Base-by-base conservation (phyloP, 2,113 vertebrate genomes). In the Agapornis roseicollis region DNA sequence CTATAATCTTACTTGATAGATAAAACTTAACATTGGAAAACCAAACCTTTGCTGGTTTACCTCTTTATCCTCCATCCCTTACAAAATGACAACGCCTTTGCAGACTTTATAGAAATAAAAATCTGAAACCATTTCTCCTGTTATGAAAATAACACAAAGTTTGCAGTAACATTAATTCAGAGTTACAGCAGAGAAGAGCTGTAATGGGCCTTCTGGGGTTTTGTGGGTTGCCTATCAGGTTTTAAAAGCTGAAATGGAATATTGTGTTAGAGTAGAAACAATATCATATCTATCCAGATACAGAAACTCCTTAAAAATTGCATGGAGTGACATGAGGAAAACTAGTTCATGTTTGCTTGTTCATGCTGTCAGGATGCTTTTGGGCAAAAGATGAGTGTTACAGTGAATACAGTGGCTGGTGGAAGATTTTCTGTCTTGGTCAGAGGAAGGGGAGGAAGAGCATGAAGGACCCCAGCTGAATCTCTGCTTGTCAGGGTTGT, bases 281-380 rank as follows among this genome's bases (percentile, higher is more conserved):
- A 68, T 66, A 53, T 69, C 0, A 0, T 72, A 69, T 42, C 85
- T 88, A 19, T n/a, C 16, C 1, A 1, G 66, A 60, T 61, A 69
- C 25, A 56, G 39, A 39, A 63, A 79, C 5, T 17, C 52, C 33
- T 79, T 79, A 39, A 76, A 83, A 87, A 64, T 69, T 28, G 10
- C 14, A 16, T 0, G 0, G 24, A 64, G 42, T 58, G 56, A 47
- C 35, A 24, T 7, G 39, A 55, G 60, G 42, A 47, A 60, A 64
- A 55, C 33, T 13, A 29, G 39, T 56, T 88, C 4, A 0, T 50
- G 33, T 81, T 66, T 65, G 6, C 50, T 91, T 0, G 0, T 61
- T 65, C 60, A 1, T 81, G 73, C 23, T 81, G 19, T 66, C 58
- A 28, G 37, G 44, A 2, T 70, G 77, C 53, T 86, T 80, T 66